Evolutionary conservation across 2,888 invertebrate genomes (phyloP), one percentile per base, ranked within the genome.

Genomic region (Phymatocera aterrima): DNA sequence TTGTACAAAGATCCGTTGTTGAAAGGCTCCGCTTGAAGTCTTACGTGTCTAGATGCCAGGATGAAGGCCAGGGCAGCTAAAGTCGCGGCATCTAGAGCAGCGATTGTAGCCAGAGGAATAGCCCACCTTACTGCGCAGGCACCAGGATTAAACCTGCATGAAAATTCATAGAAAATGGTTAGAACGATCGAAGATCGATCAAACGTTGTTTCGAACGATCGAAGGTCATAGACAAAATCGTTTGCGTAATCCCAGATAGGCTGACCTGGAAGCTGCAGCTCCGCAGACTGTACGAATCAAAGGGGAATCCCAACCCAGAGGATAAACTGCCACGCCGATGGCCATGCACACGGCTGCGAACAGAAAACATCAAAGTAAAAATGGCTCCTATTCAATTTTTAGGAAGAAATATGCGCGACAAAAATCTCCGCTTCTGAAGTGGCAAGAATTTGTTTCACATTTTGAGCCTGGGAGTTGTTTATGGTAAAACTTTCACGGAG

Each of bases 81-180:
- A 80, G 97, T 97, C 75, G 95, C 92, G 77, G 97, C 97, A 90
- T 98, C 98, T 83, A 96, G 91, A 78, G 97, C 95, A 0, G 96
- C 97, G 81, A 99, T 97, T 80, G 97, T 96, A 5, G 98, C 98
- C 85, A 99, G 92, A 12, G 98, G 94, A 91, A 97, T 98, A 3
- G 98, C 98, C 98, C 98, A 98, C 86, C 97, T 94, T 77, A 99
- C 93, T 81, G 95, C 96, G 89, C 99, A 99, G 31, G 95, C 94
- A 48, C 97, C 98, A 87, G 94, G 88, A 86, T 92, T 90, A 86
- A 91, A 93, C 79, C 90, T 89, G n/a, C n/a, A n/a, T n/a, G 21
- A 40, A 75, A 24, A 68, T n/a, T 24, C 18, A 18, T 37, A 48
- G 15, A 24, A 28, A 48, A 18, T 48, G 4, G 57, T 48, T 18